phyloP scores from a whole-genome alignment of 2,797 vertebrate species.

The Benthosema pterotum region DNA sequence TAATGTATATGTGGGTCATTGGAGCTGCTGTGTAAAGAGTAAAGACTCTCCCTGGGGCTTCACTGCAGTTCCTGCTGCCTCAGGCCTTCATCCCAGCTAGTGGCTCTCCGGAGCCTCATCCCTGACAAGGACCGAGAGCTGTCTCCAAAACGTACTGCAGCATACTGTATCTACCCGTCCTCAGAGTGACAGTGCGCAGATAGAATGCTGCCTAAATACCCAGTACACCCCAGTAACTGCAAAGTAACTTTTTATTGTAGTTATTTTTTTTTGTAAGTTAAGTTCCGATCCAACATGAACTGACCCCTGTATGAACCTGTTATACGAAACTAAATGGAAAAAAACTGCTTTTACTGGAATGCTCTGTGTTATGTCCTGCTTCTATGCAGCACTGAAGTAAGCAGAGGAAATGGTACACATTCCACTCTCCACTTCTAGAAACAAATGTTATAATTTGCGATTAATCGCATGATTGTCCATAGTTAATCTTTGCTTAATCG shows the following conservation, averaged over 20 bases:
- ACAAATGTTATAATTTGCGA: conserved; percentile 15
- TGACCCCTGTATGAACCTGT: conserved; percentile 33
- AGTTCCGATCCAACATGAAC: conserved; percentile 16
- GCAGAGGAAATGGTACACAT: conserved; percentile 54
- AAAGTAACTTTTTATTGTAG: no score
- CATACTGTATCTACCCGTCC: conserved; percentile 22
- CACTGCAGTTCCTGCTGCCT: conserved; percentile 45
- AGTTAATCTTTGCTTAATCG: no score
- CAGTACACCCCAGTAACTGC: no score
- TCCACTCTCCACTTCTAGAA: conserved; percentile 30
- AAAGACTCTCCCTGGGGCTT: conserved; percentile 41
- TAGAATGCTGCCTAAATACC: no score
- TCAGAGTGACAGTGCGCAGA: conserved; percentile 15
- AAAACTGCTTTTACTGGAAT: conserved; percentile 20
- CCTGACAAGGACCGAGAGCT: conserved; percentile 13
- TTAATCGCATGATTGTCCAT: no score
- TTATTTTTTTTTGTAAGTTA: conserved; percentile 20
- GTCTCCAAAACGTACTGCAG: conserved; percentile 5
- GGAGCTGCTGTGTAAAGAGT: conserved; percentile 40
- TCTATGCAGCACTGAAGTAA: conserved; percentile 38
- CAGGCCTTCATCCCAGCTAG: conserved; percentile 45
- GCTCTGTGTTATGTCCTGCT: conserved; percentile 48
- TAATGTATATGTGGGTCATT: conserved; percentile 45
- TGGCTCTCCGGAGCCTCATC: conserved; percentile 36
- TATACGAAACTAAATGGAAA: conserved; percentile 40